A percentile compares a stretch with the other conserved stretches of the same genome.
Conservation (phyloP, 92 coral and sea anemone genomes). For the Zoanthus gigantus region DNA sequence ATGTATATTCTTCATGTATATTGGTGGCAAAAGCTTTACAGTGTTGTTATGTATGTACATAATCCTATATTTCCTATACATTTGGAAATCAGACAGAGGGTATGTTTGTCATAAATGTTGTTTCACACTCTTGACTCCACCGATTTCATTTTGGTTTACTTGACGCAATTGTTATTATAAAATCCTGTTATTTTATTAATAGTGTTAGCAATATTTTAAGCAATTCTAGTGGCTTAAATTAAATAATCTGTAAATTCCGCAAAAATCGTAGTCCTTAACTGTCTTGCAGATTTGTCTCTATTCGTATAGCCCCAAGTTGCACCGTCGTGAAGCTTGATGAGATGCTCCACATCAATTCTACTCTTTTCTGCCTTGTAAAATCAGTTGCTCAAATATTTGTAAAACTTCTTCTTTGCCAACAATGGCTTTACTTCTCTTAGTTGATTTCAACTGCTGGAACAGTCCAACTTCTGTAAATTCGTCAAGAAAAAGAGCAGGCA, state of each 20-base stretch:
- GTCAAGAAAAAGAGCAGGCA: conserved; percentile 14
- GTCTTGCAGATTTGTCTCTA: conserved; percentile 48
- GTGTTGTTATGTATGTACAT: conserved; percentile 8
- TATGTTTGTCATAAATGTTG: not conserved
- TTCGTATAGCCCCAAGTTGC: conserved; percentile 50
- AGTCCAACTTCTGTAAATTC: conserved; percentile 63
- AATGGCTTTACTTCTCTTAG: conserved; percentile 29
- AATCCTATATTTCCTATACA: not conserved
- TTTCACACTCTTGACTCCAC: not conserved
- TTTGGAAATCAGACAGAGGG: not conserved
- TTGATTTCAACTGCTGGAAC: conserved; percentile 43
- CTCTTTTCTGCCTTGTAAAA: conserved; percentile 42
- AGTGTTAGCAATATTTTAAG: not conserved
- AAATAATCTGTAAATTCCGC: not conserved
- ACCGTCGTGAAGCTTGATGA: conserved; percentile 55
- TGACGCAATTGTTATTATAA: not conserved
- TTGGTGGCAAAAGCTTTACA: not conserved
- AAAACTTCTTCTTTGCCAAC: not conserved
- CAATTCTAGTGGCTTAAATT: not conserved
- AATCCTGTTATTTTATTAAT: not conserved
- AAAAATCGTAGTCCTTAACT: not conserved
- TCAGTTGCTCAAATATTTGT: conserved; percentile 26
- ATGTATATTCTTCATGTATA: too few relatives aligned
- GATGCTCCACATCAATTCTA: conserved; percentile 40
- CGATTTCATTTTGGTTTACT: not conserved